Evolutionary conservation across 2,888 invertebrate genomes (phyloP), one percentile per base, ranked within the genome.

Genomic region (Hyposoter didymator): DNA sequence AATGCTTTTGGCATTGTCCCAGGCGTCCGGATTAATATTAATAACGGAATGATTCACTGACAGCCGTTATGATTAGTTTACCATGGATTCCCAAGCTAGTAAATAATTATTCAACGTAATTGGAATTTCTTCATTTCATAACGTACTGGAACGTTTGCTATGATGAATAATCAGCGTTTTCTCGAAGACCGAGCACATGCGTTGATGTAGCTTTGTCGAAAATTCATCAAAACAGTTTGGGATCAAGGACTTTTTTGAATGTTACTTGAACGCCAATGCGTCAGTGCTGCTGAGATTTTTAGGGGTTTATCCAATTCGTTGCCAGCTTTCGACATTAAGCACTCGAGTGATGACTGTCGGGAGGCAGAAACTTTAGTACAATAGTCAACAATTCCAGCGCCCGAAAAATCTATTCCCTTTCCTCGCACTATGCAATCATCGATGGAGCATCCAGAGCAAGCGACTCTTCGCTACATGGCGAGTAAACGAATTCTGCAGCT

Each of bases 401-500:
- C 55, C 4, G 22, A 55, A 55, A 12, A 55, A 22, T 55, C 8
- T 1, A 28, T 22, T 55, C 12, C 12, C 2, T 22, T 22, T 28
- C 19, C 55, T 8, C 5, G n/a, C 12, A 55, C 22, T 52, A 22
- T 39, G 39, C 39, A 49, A 52, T 55, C 17, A 75, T 82, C 64
- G 39, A 49, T 28, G 49, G 47, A 17, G 73, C 52, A 70, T 82
- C 43, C 59, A 72, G 55, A 76, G 45, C 22, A 35, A 79, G 19
- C 32, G n/a, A 47, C n/a, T 43, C 28, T 55, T 47, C 78, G 70
- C 69, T 87, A 85, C 78, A 84, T 84, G 81, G 14, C 64, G 28
- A 82, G 89, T 90, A 89, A 88, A 88, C 88, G 88, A 43, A 22
- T 64, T 45, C 47, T 86, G 84, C 81, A 47, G 59, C 59, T 45